These are phyloP conservation scores for Drosophila serrata DNA, from an alignment of 1,140 invertebrate species.

Conservation along the genomic window DNA sequence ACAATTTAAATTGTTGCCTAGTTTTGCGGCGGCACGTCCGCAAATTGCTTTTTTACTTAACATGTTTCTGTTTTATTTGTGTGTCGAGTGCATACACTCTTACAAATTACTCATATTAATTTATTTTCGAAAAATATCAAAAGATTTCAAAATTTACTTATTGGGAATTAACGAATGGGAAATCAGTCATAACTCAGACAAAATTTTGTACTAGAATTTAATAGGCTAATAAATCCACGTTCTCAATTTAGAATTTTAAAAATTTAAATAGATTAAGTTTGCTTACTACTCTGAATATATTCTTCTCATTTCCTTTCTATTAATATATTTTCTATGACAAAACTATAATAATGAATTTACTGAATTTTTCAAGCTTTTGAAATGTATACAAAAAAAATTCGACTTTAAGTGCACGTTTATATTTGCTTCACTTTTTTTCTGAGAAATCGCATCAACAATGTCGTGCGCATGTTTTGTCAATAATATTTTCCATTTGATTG, in stretches of 20 bases:
- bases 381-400: background rate
- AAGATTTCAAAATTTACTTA: background rate
- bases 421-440: conserved; percentile 49
- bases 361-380: conserved; percentile 7
- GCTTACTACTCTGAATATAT: too few relatives aligned
- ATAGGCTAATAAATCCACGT: too few relatives aligned
- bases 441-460: conserved; percentile 59
- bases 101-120: background rate
- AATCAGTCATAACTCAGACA: too few relatives aligned
- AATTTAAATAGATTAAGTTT: too few relatives aligned
- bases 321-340: background rate
- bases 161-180: too few relatives aligned
- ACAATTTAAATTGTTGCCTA: conserved; percentile 75
- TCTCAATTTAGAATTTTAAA: too few relatives aligned
- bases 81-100: conserved; percentile 27
- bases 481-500: conserved; percentile 82
- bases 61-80: conserved; percentile 19
- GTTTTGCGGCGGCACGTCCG: conserved; percentile 73
- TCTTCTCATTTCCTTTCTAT: too few relatives aligned
- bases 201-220: too few relatives aligned
- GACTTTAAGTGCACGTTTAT: conserved; percentile 18
- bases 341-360: background rate
- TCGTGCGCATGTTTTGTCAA: conserved; percentile 77
- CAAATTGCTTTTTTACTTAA: conserved; percentile 45
- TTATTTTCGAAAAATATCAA: too few relatives aligned